Percentiles rank a stretch among this genome's conserved stretches.
Conservation (phyloP, 2,113 vertebrate species). For the Gorsachius goisagi region DNA sequence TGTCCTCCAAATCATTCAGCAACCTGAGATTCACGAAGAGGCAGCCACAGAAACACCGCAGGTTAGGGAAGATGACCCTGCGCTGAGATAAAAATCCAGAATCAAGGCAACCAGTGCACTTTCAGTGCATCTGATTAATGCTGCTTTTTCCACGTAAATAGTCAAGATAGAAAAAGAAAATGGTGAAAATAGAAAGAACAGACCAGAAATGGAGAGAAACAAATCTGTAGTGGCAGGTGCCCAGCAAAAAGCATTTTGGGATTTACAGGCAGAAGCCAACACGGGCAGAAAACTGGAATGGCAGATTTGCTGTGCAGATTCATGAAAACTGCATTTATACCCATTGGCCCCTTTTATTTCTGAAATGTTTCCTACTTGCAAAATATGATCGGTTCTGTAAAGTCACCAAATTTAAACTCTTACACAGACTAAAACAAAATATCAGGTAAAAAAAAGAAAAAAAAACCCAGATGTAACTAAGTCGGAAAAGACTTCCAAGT, state of each 20-base stretch:
- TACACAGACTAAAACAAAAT: background rate
- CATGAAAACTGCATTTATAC: background rate
- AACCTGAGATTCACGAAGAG: background rate
- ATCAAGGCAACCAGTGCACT: background rate
- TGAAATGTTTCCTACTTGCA: background rate
- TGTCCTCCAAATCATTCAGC: background rate
- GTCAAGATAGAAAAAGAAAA: background rate
- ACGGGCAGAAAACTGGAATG: background rate
- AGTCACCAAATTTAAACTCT: background rate
- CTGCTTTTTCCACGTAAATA: background rate
- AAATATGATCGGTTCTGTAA: background rate
- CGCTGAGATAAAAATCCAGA: background rate
- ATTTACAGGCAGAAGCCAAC: background rate
- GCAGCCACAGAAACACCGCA: background rate
- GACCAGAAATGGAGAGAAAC: background rate
- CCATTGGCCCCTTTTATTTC: background rate
- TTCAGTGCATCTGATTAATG: background rate
- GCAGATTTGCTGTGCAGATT: background rate
- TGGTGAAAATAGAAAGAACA: background rate
- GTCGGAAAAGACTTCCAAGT: fast-evolving
- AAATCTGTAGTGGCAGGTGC: background rate
- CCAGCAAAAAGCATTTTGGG: background rate
- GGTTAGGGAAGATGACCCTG: background rate
- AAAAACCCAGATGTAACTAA: too few relatives aligned
- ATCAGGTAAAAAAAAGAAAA: background rate